Conservation (phyloP, 2,888 invertebrate species). For the Cryptocephalus moraei region DNA sequence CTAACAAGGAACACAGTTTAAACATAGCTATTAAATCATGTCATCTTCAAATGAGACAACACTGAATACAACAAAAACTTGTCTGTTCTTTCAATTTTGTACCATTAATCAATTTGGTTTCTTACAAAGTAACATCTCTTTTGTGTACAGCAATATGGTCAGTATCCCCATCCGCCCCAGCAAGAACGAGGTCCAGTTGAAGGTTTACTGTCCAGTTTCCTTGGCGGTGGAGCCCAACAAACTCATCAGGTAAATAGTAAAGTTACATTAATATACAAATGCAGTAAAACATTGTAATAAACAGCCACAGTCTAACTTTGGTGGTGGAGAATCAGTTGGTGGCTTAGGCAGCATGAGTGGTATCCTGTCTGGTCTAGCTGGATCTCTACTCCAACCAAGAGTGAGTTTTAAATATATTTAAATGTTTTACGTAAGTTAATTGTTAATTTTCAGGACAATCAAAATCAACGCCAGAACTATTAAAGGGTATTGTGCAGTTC, state of each 20-base stretch:
- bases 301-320: constrained; percentile 18
- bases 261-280: background rate
- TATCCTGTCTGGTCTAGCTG: constrained; percentile 28
- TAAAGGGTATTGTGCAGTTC: too few species aligned
- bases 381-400: constrained; percentile 24
- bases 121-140: background rate
- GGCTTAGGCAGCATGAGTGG: constrained; percentile 33
- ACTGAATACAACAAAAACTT: too few species aligned
- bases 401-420: background rate
- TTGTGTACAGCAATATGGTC: constrained; percentile 23
- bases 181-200: constrained; percentile 21
- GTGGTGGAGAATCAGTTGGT: constrained; percentile 28
- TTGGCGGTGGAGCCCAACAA: constrained; percentile 17
- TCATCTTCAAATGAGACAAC: too few species aligned
- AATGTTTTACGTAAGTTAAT: too few species aligned
- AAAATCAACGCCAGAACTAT: too few species aligned
- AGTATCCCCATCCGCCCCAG: constrained; percentile 22
- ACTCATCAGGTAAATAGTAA: constrained; percentile 13
- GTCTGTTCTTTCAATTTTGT: too few species aligned
- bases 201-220: constrained; percentile 18
- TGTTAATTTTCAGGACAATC: too few species aligned
- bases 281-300: background rate
- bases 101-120: too few species aligned
- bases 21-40: too few species aligned
- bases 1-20: too few species aligned